phyloP scores from a whole-genome alignment of 1,140 invertebrate species.

The Telenomus remus region DNA sequence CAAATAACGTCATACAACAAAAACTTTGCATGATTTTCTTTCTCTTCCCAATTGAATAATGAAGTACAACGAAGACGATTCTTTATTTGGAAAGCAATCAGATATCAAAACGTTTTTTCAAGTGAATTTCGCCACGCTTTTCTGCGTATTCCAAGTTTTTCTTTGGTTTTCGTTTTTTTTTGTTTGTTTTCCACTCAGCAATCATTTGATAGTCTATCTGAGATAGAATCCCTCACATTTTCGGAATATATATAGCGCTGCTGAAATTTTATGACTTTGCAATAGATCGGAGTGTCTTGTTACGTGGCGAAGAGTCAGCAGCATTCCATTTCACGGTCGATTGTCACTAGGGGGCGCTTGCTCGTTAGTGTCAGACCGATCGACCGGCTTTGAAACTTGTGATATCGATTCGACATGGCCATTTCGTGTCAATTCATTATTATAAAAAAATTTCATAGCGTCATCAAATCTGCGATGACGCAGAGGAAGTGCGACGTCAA shows the following conservation, averaged over 20 bases:
- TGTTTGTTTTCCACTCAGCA: slow-evolving; percentile 7
- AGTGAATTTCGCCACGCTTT: slow-evolving; percentile 14
- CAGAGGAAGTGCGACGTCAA: background rate
- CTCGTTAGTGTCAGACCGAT: slow-evolving; percentile 66
- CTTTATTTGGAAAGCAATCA: too few relatives aligned
- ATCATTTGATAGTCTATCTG: slow-evolving; percentile 29
- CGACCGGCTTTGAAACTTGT: slow-evolving; percentile 44
- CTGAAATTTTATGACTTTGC: slow-evolving; percentile 46
- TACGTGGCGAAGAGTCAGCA: slow-evolving; percentile 62
- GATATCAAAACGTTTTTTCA: slow-evolving; percentile 4
- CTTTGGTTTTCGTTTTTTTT: slow-evolving; percentile 1
- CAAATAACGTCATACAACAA: too few relatives aligned
- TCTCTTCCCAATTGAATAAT: too few relatives aligned
- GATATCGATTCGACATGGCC: slow-evolving; percentile 46
- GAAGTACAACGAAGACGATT: too few relatives aligned
- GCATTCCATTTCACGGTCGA: slow-evolving; percentile 61
- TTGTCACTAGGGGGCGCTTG: slow-evolving; percentile 58
- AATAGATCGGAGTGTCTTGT: slow-evolving; percentile 60
- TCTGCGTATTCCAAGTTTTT: background rate
- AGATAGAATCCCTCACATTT: slow-evolving; percentile 25
- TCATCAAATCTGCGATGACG: background rate
- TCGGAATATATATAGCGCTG: slow-evolving; percentile 42
- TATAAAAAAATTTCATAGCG: slow-evolving; percentile 32
- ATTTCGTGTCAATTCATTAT: slow-evolving; percentile 33
- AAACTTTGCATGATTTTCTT: too few relatives aligned